Conservation (phyloP, 2,113 vertebrate species). For the Epinephelus lanceolatus region DNA sequence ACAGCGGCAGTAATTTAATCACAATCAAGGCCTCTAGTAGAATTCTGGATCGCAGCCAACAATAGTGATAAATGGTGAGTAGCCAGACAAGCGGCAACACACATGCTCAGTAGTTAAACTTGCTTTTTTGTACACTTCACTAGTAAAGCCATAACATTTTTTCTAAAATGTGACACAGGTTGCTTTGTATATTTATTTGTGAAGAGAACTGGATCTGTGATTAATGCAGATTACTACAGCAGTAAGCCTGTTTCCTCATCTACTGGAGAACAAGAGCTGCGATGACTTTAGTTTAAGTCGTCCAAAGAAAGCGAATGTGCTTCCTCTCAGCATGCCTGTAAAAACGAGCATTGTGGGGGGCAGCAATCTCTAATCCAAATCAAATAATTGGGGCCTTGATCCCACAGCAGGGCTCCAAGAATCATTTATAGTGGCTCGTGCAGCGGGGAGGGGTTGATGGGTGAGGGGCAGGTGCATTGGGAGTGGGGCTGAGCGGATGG, state of each 20-base stretch:
- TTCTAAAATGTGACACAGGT: neutral
- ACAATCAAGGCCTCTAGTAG: constrained; percentile 62
- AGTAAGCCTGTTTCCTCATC: neutral
- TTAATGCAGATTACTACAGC: constrained; percentile 17
- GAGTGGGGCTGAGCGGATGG: constrained; percentile 48
- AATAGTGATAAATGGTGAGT: constrained; percentile 41
- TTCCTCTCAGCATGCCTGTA: constrained; percentile 73
- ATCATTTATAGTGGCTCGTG: constrained; percentile 67
- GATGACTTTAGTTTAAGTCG: neutral
- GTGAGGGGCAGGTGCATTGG: constrained; percentile 8
- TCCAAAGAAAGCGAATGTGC: constrained; percentile 68
- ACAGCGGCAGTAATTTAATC: constrained; percentile 75
- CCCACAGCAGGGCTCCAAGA: constrained; percentile 56
- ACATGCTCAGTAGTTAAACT: constrained; percentile 15
- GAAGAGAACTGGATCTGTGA: neutral
- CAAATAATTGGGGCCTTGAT: constrained; percentile 77
- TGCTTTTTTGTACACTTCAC: constrained; percentile 12
- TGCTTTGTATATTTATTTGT: neutral
- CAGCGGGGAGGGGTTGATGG: constrained; percentile 15
- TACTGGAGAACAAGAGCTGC: constrained; percentile 7
- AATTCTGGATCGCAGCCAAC: constrained; percentile 63
- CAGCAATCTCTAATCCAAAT: constrained; percentile 77
- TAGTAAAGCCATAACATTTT: neutral
- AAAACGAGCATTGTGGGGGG: constrained; percentile 66
- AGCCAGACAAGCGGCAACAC: neutral